Percentiles rank a stretch among this genome's conserved stretches.
Evolutionary conservation across 1,140 invertebrate species (phyloP).

Genomic region (Trachymyrmex septentrionalis): DNA sequence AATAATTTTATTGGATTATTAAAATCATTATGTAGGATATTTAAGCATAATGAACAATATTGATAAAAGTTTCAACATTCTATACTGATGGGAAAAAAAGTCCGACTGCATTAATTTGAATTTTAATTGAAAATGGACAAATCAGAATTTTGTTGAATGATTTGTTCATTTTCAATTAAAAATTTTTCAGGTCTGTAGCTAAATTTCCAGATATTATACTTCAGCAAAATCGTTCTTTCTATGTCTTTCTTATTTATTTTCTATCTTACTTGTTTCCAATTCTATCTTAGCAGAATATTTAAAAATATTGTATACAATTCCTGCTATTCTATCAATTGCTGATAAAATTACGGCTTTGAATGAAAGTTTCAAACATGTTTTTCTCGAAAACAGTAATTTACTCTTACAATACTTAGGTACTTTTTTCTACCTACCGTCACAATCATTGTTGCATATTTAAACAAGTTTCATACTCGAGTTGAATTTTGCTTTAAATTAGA

Average conservation of each 20-base stretch:
- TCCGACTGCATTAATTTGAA: too few relatives aligned
- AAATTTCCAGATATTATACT: too few relatives aligned
- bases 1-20: too few relatives aligned
- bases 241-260: not conserved
- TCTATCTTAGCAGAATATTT: not conserved
- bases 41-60: too few relatives aligned
- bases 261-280: not conserved
- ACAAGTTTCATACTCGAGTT: not conserved
- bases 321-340: not conserved
- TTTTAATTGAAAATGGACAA: too few relatives aligned
- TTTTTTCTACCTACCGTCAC: not conserved
- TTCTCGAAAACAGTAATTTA: not conserved
- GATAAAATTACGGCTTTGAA: not conserved
- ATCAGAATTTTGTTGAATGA: too few relatives aligned
- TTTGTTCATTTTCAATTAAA: too few relatives aligned
- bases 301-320: not conserved
- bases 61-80: too few relatives aligned
- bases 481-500: conserved; percentile 11
- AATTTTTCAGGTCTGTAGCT: too few relatives aligned
- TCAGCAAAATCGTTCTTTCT: too few relatives aligned
- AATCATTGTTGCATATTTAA: not conserved
- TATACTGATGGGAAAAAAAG: too few relatives aligned
- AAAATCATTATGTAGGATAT: too few relatives aligned
- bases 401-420: not conserved
- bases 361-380: not conserved